phyloP scores from a whole-genome alignment of 2,888 invertebrate species.

The Automeris io region DNA sequence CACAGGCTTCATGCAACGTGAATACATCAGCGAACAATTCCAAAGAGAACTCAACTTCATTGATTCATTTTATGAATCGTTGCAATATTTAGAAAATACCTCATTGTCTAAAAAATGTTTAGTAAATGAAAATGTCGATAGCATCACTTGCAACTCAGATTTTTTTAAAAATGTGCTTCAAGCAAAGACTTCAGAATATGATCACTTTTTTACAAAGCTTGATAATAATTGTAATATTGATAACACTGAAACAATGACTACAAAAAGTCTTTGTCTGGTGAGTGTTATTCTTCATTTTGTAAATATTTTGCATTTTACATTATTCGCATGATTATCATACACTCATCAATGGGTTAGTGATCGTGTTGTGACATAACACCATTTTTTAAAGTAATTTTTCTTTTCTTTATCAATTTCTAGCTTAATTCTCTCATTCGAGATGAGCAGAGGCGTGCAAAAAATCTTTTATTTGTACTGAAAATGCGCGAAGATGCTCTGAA shows the following conservation, averaged over 20 bases:
- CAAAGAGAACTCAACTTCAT: slow-evolving; percentile 67
- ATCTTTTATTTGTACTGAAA: slow-evolving; percentile 63
- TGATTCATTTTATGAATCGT: slow-evolving; percentile 68
- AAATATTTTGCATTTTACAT: slow-evolving; percentile 41
- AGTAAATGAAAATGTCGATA: slow-evolving; percentile 37
- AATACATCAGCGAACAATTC: slow-evolving; percentile 62
- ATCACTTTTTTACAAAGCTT: slow-evolving; percentile 49
- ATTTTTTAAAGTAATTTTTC: not conserved
- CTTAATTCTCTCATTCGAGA: slow-evolving; percentile 71
- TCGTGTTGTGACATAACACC: no score
- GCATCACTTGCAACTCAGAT: slow-evolving; percentile 31
- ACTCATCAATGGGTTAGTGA: no score
- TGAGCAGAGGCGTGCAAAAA: slow-evolving; percentile 69
- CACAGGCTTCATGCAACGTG: slow-evolving; percentile 45
- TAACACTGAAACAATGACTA: slow-evolving; percentile 64
- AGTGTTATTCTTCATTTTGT: slow-evolving; percentile 58
- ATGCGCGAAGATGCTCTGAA: slow-evolving; percentile 70
- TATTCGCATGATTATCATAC: slow-evolving; percentile 3
- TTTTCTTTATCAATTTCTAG: slow-evolving; percentile 34
- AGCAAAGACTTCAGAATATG: slow-evolving; percentile 42
- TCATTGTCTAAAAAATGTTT: slow-evolving; percentile 47
- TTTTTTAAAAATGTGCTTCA: slow-evolving; percentile 35
- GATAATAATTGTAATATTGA: slow-evolving; percentile 50
- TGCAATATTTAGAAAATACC: slow-evolving; percentile 61
- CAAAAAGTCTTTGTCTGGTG: slow-evolving; percentile 72